Evolutionary conservation across 2,888 invertebrate species (phyloP).

Genomic region (Eristalis intricaria): DNA sequence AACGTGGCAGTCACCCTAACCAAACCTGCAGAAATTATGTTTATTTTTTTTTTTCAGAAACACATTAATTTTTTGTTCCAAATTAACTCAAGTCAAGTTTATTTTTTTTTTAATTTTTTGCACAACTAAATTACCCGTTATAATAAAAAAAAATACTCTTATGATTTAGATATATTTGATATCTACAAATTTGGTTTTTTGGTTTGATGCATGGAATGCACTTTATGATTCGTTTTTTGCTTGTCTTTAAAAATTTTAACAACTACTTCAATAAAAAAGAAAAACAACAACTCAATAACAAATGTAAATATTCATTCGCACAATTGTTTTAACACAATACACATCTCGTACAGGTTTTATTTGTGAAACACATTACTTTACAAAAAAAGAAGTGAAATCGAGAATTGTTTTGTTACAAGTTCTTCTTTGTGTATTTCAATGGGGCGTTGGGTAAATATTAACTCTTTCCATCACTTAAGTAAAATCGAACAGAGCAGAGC

Average conservation of each 20-base stretch:
- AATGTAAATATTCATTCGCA: conserved; percentile 14
- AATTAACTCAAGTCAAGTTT: not conserved
- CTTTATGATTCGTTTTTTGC: conserved; percentile 35
- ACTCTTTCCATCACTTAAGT: not conserved
- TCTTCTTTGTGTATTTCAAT: not conserved
- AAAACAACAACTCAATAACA: not conserved
- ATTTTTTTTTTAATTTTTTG: not conserved
- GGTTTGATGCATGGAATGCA: conserved; percentile 43
- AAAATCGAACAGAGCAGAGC: not conserved
- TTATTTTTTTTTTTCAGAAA: too few relatives aligned
- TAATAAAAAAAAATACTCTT: not conserved
- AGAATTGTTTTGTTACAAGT: not conserved
- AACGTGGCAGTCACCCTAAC: too few relatives aligned
- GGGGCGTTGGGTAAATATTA: conserved; percentile 15
- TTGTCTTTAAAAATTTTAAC: not conserved
- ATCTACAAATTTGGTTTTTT: not conserved
- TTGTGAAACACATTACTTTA: conserved; percentile 2
- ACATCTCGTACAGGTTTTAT: not conserved
- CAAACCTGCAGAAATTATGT: too few relatives aligned
- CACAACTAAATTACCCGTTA: conserved; percentile 11
- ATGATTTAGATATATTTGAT: not conserved
- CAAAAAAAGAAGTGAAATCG: not conserved
- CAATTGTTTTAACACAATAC: not conserved
- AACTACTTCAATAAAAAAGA: not conserved
- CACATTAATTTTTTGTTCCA: not conserved